Percentiles rank a stretch among this genome's conserved stretches.
phyloP scores from a whole-genome alignment of 2,888 invertebrate species.

The Ferdinandea cuprea region DNA sequence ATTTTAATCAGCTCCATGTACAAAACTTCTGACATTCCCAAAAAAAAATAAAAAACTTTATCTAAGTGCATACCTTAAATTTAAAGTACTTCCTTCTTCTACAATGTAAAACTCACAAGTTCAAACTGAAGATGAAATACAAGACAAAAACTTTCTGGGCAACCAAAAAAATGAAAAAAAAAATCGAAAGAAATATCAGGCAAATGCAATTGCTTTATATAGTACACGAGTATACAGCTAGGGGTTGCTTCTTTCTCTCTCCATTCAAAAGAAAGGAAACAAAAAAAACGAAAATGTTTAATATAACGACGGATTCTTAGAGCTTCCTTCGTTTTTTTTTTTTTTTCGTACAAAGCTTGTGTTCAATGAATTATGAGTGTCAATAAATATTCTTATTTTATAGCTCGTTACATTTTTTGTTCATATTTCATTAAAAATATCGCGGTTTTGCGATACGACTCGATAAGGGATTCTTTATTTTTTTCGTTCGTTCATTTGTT shows the following conservation, averaged over 20 bases:
- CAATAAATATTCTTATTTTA: constrained; percentile 78
- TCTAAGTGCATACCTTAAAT: no score
- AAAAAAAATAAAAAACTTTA: no score
- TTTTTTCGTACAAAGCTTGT: constrained; percentile 65
- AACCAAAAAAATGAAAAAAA: constrained; percentile 9
- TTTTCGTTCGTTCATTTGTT: constrained; percentile 13
- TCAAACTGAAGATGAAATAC: constrained; percentile 1
- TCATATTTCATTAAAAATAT: constrained; percentile 74
- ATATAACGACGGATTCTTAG: constrained; percentile 50
- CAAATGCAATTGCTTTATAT: constrained; percentile 39
- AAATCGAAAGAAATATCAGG: constrained; percentile 12
- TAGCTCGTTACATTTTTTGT: constrained; percentile 77
- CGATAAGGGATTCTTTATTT: constrained; percentile 53
- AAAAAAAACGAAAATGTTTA: constrained; percentile 26
- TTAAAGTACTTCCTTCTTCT: not conserved
- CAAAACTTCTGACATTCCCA: no score
- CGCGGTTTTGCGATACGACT: constrained; percentile 73
- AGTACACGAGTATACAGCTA: not conserved
- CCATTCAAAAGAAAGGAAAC: not conserved
- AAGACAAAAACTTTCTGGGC: constrained; percentile 18
- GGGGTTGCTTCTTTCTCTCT: constrained; percentile 36
- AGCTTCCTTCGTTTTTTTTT: constrained; percentile 34
- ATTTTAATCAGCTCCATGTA: no score
- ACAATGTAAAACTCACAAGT: constrained; percentile 25
- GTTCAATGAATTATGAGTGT: constrained; percentile 77